A percentile compares a stretch with the other conserved stretches of the same genome.
These are phyloP conservation scores for Drosophila navojoa DNA, from an alignment of 1,140 invertebrate genomes.

Conservation along the genomic window DNA sequence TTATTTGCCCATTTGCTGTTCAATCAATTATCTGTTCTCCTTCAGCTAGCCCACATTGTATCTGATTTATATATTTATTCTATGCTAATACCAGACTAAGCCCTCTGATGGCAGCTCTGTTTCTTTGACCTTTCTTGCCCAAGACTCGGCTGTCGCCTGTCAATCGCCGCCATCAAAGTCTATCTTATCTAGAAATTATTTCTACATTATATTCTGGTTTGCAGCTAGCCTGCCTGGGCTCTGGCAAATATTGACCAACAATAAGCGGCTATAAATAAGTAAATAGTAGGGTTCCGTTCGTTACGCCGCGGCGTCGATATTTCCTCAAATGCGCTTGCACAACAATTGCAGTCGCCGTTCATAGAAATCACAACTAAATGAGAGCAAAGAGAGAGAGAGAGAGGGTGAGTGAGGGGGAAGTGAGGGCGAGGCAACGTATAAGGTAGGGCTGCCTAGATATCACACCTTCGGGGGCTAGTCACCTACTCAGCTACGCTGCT, in stretches of 20 bases:
- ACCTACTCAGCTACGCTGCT: conserved; percentile 11
- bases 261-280: conserved; percentile 23
- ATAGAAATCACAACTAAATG: conserved; percentile 36
- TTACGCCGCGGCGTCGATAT: conserved; percentile 2
- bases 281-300: conserved; percentile 15
- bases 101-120: too few species aligned
- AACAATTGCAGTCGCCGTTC: conserved; percentile 40
- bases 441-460: conserved; percentile 2
- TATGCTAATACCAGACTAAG: too few species aligned
- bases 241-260: conserved; percentile 41
- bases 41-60: too few species aligned
- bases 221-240: not conserved
- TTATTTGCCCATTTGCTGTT: too few species aligned
- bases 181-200: conserved; percentile 43
- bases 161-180: not conserved
- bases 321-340: conserved; percentile 31
- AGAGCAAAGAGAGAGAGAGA: not conserved
- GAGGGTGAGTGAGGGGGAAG: not conserved
- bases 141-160: not conserved
- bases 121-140: not conserved
- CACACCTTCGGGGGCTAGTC: conserved; percentile 18
- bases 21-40: too few species aligned
- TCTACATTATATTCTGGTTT: conserved; percentile 51
- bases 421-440: not conserved
- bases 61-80: too few species aligned